phyloP scores from a whole-genome alignment of 2,113 vertebrate genomes.

The Pantherophis guttatus region DNA sequence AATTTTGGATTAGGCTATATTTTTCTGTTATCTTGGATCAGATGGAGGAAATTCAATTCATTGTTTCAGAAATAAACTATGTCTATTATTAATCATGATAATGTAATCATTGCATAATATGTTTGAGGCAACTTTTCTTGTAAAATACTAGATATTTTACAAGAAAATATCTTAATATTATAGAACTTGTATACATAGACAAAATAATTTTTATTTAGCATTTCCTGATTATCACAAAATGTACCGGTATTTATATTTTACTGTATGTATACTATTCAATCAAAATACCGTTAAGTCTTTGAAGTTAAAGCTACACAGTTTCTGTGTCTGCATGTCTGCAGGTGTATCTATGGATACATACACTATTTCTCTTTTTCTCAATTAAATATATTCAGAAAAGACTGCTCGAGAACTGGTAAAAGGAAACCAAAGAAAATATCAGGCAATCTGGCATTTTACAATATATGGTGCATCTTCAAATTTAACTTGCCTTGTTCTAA shows the following conservation, averaged over 20 bases:
- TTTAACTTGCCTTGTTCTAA: constrained; percentile 15
- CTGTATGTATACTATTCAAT: constrained; percentile 2
- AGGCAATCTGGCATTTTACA: constrained; percentile 25
- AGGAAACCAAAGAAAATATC: constrained; percentile 7
- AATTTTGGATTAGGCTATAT: neutral
- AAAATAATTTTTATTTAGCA: constrained; percentile 21
- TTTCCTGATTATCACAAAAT: constrained; percentile 41
- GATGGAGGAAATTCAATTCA: constrained; percentile 6
- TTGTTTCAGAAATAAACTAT: constrained; percentile 13
- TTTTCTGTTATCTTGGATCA: constrained; percentile 6
- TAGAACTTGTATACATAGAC: constrained; percentile 16
- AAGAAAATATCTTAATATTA: neutral
- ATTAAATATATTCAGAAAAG: neutral
- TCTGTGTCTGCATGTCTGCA: neutral
- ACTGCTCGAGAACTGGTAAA: neutral
- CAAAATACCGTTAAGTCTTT: constrained; percentile 3
- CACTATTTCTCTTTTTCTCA: neutral
- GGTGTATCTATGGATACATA: neutral
- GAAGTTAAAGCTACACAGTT: constrained; percentile 29
- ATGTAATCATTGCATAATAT: constrained; percentile 6
- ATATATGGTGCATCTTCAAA: neutral
- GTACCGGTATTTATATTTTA: neutral
- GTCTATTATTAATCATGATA: constrained; percentile 18
- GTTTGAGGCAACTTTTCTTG: constrained; percentile 5
- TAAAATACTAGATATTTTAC: neutral